These are phyloP conservation scores for Tinamus major DNA, from an alignment of 2,797 vertebrate genomes.

Conservation along the genomic window DNA sequence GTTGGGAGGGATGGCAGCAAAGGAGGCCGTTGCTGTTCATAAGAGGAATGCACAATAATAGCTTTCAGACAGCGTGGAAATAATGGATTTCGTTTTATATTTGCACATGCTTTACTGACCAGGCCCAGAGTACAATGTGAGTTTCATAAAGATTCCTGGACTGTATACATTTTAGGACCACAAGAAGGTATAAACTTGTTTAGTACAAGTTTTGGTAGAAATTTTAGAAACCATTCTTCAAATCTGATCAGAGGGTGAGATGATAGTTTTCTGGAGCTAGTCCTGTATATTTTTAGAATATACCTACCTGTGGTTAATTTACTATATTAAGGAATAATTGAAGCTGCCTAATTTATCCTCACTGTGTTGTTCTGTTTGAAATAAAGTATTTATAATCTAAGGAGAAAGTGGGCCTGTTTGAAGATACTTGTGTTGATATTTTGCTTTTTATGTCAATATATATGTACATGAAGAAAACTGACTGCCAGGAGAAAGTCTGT, in stretches of 20 bases:
- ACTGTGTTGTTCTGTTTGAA: neutral
- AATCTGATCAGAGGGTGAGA: neutral
- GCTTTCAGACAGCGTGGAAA: neutral
- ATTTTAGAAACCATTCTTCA: neutral
- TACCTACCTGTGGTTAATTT: neutral
- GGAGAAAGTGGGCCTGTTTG: neutral
- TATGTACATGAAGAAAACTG: rapidly evolving
- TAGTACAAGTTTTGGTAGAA: neutral
- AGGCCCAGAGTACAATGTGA: neutral
- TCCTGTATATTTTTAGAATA: neutral
- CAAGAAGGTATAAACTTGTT: neutral
- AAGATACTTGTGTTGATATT: too few relatives aligned
- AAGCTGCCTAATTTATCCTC: neutral
- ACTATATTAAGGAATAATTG: neutral
- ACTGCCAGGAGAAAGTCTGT: rapidly evolving
- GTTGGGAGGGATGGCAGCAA: neutral
- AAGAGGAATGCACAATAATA: neutral
- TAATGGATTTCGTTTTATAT: rapidly evolving
- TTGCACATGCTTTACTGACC: neutral
- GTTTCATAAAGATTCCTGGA: neutral
- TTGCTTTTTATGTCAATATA: rapidly evolving
- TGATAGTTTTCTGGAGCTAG: neutral
- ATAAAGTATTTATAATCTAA: neutral
- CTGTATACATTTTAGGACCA: neutral
- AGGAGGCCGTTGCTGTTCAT: neutral